These are phyloP conservation scores for Darevskia nairensis DNA, from an alignment of 2,797 vertebrate genomes.

Conservation along the genomic window DNA sequence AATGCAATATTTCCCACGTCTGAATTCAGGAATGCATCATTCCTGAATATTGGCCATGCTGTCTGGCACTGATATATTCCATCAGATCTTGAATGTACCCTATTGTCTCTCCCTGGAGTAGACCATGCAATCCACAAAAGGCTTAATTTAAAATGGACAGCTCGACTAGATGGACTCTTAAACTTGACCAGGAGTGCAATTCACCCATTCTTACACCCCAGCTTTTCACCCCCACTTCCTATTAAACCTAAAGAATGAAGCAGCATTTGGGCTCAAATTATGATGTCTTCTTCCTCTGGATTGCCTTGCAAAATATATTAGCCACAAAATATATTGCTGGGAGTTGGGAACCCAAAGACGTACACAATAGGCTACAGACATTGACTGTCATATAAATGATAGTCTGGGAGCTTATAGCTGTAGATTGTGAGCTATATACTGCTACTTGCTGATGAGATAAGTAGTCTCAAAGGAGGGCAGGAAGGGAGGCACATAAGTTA, in stretches of 20 bases:
- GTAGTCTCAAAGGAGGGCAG: neutral
- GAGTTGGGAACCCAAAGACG: neutral
- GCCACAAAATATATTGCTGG: neutral
- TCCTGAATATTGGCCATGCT: no score
- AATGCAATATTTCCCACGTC: no score
- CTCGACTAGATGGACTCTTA: neutral
- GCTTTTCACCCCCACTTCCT: neutral
- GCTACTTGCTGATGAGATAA: slow-evolving; percentile 23
- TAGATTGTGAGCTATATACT: neutral
- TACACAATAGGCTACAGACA: neutral
- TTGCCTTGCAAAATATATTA: neutral
- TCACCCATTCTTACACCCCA: neutral
- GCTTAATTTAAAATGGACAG: neutral
- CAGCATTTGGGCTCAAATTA: neutral
- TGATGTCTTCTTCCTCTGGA: neutral
- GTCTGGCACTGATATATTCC: no score
- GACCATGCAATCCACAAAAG: neutral
- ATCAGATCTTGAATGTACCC: no score
- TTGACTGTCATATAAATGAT: slow-evolving; percentile 3
- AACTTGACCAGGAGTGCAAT: neutral
- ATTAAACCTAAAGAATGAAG: neutral
- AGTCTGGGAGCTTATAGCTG: neutral
- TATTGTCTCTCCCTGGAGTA: neutral
- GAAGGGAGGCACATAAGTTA: neutral
- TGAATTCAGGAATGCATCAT: no score